phyloP scores from a whole-genome alignment of 2,797 vertebrate species.

The Phataginus tricuspis region DNA sequence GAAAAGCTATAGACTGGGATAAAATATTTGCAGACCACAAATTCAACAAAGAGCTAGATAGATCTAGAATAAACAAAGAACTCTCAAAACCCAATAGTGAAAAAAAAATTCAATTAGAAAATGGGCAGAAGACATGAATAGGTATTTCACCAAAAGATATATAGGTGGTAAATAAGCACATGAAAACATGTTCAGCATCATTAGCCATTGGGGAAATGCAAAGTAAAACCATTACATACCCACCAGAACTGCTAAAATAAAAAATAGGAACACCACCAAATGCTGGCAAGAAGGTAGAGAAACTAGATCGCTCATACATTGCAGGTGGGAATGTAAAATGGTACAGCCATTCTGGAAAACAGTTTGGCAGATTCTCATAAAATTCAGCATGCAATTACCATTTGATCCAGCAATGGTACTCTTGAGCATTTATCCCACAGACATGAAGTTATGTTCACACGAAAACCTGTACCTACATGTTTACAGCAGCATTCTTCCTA shows the following conservation, averaged over 20 bases:
- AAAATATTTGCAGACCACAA: neutral
- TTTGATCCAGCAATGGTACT: too few relatives aligned
- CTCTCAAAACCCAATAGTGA: neutral
- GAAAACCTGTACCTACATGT: neutral
- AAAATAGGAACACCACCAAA: neutral
- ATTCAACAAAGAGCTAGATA: neutral
- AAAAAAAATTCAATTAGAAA: neutral
- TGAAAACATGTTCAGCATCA: neutral
- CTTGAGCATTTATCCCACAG: neutral
- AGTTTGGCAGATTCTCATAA: neutral
- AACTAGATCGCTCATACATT: fast-evolving
- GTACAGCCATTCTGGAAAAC: fast-evolving
- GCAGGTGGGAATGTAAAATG: too few relatives aligned
- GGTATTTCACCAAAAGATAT: neutral
- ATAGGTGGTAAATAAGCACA: neutral
- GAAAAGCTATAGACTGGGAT: neutral
- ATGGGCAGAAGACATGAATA: neutral
- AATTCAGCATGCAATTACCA: neutral
- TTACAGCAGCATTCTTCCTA: neutral
- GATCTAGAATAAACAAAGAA: neutral
- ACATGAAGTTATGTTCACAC: neutral
- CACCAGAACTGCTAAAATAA: neutral
- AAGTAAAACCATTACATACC: neutral
- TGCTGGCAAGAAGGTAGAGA: neutral
- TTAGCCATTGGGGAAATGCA: neutral